Conservation (phyloP, 64 coral and sea anemone genomes). For the Platygyra sinensis region DNA sequence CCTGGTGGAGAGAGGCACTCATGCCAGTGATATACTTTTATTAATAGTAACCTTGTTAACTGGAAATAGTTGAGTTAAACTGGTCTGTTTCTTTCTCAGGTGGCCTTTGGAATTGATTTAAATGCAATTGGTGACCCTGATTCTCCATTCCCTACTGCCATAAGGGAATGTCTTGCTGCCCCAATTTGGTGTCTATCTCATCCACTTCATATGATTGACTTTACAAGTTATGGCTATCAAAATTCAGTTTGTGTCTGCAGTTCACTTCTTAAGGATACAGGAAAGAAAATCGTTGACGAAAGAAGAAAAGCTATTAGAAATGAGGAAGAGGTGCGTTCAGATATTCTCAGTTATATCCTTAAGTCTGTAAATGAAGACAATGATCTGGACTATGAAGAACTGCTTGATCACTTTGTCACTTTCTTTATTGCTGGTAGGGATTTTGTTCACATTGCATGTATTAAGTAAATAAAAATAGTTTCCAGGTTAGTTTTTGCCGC, state of each 20-base stretch:
- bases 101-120: slow-evolving; percentile 58
- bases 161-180: slow-evolving; percentile 33
- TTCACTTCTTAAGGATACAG: slow-evolving; percentile 80
- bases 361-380: slow-evolving; percentile 32
- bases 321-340: slow-evolving; percentile 33
- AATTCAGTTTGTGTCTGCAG: slow-evolving; percentile 72
- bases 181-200: slow-evolving; percentile 34
- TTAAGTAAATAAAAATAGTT: no score
- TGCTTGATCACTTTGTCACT: slow-evolving; percentile 86
- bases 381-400: slow-evolving; percentile 57
- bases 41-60: no score
- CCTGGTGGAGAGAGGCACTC: no score
- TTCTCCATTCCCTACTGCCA: slow-evolving; percentile 41
- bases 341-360: slow-evolving; percentile 65
- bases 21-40: no score
- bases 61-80: not conserved
- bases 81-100: slow-evolving; percentile 25
- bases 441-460: no score
- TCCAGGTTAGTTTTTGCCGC: no score
- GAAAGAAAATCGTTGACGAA: slow-evolving; percentile 78
- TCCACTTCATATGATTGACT: slow-evolving; percentile 38
- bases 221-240: slow-evolving; percentile 77
- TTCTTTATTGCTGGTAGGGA: slow-evolving; percentile 73
- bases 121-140: slow-evolving; percentile 25
- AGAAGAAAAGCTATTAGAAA: slow-evolving; percentile 41